Base-by-base conservation (phyloP, 1,140 invertebrate species). In the Cydia fagiglandana region DNA sequence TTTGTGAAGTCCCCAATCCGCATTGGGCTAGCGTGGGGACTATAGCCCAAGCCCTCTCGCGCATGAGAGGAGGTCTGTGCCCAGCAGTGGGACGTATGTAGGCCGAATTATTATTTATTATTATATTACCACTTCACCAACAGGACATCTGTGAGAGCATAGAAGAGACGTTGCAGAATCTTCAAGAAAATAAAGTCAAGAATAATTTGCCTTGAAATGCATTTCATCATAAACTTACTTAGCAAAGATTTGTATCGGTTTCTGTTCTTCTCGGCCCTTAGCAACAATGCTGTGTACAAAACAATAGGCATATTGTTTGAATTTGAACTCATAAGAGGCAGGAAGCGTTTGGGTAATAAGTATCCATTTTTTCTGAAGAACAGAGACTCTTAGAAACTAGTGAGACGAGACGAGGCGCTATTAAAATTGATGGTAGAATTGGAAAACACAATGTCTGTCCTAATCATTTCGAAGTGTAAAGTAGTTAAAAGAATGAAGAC, bases 241-340 rank as follows among this genome's bases (percentile, higher is more conserved):
- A 47, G 45, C 45, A 4, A 12, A 47, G 45, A 15, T 47, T 47
- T 47, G 45, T 13, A 13, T 53, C 6, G 15, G 15, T 53, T 53
- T 61, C 17, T 20, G 56, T 61, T 20, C 38, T 61, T 61, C 17
- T 61, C 50, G 20, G 56, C 7, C 17, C 20, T 9, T 24, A 61
- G 56, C 56, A 61, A 61, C 56, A 24, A n/a, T 61, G 56, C 24
- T 61, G 56, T 61, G 17, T 24, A 61, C 56, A 61, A 24, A 61
- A 61, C 56, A 61, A 24, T 61, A 53, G 56, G 20, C 15, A 61
- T 9, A 61, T 61, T 61, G 56, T 61, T 61, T 17, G n/a, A 61
- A 9, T n/a, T 17, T n/a, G 20, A 24, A 61, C 56, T 61, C 56
- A 12, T 61, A 24, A 61, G 56, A 61, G 56, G 56, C 56, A 20